Percentiles rank a stretch among this genome's conserved stretches.
Evolutionary conservation across 2,113 vertebrate species (phyloP).

Genomic region (Syrrhaptes paradoxus): DNA sequence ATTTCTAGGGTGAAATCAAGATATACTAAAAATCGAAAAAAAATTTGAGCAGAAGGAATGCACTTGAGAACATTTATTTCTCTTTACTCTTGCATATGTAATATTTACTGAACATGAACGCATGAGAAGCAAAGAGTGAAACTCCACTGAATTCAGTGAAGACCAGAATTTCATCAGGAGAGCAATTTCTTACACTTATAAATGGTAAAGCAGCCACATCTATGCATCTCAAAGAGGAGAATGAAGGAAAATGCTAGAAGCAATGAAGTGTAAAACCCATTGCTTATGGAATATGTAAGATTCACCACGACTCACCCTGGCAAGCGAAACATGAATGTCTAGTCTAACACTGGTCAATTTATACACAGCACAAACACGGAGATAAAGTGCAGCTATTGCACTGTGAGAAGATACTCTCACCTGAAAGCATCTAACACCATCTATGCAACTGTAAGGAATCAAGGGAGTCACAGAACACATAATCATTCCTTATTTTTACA

Average conservation of each 20-base stretch:
- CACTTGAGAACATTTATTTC: not conserved
- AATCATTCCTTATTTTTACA: not conserved
- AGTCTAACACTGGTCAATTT: not conserved
- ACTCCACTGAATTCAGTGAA: not conserved
- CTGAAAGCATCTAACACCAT: not conserved
- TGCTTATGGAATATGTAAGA: not conserved
- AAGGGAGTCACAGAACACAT: not conserved
- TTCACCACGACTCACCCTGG: not conserved
- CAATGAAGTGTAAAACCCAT: not conserved
- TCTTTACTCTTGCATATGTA: not conserved
- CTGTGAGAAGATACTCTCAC: not conserved
- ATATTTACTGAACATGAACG: not conserved
- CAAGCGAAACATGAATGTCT: not conserved
- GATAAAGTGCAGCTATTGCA: not conserved
- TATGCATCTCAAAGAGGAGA: not conserved
- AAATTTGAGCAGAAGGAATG: not conserved
- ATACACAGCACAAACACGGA: not conserved
- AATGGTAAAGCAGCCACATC: not conserved
- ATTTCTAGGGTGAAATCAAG: not conserved
- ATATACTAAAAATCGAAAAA: not conserved
- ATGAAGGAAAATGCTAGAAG: not conserved
- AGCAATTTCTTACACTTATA: not conserved
- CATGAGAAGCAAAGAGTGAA: not conserved
- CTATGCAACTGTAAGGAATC: not conserved
- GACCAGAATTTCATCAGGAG: not conserved